Base-by-base conservation (phyloP, 2,113 vertebrate species). In the Haemorhous mexicanus region DNA sequence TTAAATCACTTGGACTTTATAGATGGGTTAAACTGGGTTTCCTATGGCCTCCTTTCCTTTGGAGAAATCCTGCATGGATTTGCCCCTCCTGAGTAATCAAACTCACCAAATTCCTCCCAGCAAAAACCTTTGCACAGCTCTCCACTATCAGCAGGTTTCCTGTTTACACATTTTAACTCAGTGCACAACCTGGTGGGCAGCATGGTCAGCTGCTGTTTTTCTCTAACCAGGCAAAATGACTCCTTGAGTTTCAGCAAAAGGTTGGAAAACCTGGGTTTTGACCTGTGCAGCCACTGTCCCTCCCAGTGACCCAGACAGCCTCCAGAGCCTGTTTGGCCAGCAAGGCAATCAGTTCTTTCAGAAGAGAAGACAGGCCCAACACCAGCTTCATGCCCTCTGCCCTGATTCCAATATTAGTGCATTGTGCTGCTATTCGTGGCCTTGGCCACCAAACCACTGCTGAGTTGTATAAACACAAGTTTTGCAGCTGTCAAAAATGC, bases 401-500 rank as follows among this genome's bases (percentile, higher is more conserved):
- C 87, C 59, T 1, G 13, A 90, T 80, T 96, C 92, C 90, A 95
- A 9, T 92, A 93, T 96, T 95, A 93, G 93, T 33, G 56, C 17
- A 0, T 55, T 90, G 78, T 74, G 69, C 68, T 94, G 81, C 92
- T 94, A 81, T 92, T 96, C 0, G 0, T 69, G 83, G 76, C 76
- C n/a, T 86, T 50, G 44, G 33, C 39, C 76, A 70, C 79, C 66
- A 73, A 84, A 87, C 58, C 84, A 63, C 82, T 78, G 75, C 76
- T 72, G 28, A 11, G 27, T 44, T 11, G 2, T 88, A 92, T 76
- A 73, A 88, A 59, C 43, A 70, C 82, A 86, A 63, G 41, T 84
- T 84, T 86, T 84, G 68, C 95, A 97, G 79, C 93, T 96, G 96
- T 78, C 69, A 87, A 72, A 96, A 89, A 95, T 94, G 90, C 90